Evolutionary conservation across 2,113 vertebrate species (phyloP), one percentile per base, ranked within the genome.

Genomic region (Channa argus): DNA sequence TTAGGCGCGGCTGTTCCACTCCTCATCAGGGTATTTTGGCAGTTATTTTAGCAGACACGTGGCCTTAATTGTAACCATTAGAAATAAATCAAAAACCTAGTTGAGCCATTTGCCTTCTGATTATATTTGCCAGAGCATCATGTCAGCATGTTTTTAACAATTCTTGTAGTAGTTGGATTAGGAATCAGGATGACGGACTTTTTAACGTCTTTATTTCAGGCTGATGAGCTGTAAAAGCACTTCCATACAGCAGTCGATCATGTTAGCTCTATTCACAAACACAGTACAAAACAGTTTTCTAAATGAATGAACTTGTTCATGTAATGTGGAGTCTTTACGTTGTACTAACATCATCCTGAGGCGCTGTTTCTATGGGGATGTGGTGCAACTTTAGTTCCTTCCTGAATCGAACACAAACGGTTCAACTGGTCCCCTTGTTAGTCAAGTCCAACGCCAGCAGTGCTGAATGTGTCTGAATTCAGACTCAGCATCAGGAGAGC

Each of bases 1-100:
- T 63, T 49, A 53, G 52, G 49, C 63, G 69, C 8, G 41, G 54
- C 60, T 66, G 61, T 46, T 79, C 67, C 63, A 72, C 63, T 46
- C 46, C 70, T 79, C 54, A 66, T 87, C 85, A 79, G 74, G 82
- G 74, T 80, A 52, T 85, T 63, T 37, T 63, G 36, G 52, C 59
- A 62, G 47, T 34, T 54, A 24, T 61, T 61, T 77, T 36, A 84
- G 65, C 79, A 86, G 77, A 83, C 71, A 52, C 58, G 88, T 89
- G 88, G 91, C 93, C 92, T 94, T 94, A 89, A 85, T 38, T 64
- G 66, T 7, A 73, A 60, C 37, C 55, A 34, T 59, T 43, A 71
- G 52, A 52, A 63, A 64, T 7, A 65, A 50, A 41, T 37, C 53
- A 46, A 66, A 24, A 53, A 70, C 56, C 11, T 77, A 74, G 71